Conservation (phyloP, 2,113 vertebrate genomes). For the Dascyllus trimaculatus region DNA sequence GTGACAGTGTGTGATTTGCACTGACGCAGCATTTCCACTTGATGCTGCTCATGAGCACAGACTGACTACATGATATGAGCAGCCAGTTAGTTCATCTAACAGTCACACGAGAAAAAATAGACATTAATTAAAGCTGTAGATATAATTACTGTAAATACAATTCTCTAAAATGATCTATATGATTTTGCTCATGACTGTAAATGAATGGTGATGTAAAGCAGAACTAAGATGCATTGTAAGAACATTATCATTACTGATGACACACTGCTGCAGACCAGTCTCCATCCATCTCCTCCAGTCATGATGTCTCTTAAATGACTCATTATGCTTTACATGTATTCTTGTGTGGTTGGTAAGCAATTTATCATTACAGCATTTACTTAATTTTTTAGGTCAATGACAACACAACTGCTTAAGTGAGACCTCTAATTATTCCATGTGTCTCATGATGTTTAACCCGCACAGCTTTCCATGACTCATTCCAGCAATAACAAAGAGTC, state of each 20-base stretch:
- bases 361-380: background rate
- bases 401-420: conserved; percentile 6
- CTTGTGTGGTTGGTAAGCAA: background rate
- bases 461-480: background rate
- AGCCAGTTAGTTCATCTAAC: background rate
- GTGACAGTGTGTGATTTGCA: conserved; percentile 24
- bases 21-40: conserved; percentile 48
- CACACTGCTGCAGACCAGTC: background rate
- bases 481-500: background rate
- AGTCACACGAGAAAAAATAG: background rate
- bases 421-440: background rate
- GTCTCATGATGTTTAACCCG: background rate
- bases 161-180: background rate
- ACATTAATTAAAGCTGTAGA: background rate
- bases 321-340: background rate
- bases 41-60: conserved; percentile 56
- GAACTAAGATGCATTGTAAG: background rate
- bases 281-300: background rate
- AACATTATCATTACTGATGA: conserved; percentile 1
- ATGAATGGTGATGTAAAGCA: background rate
- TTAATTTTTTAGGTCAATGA: background rate
- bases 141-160: conserved; percentile 1
- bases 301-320: background rate
- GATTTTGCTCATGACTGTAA: background rate
- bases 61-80: background rate